These are phyloP conservation scores for Microctenopoma steveboyesi DNA, from an alignment of 2,797 vertebrate genomes.

Conservation along the genomic window DNA sequence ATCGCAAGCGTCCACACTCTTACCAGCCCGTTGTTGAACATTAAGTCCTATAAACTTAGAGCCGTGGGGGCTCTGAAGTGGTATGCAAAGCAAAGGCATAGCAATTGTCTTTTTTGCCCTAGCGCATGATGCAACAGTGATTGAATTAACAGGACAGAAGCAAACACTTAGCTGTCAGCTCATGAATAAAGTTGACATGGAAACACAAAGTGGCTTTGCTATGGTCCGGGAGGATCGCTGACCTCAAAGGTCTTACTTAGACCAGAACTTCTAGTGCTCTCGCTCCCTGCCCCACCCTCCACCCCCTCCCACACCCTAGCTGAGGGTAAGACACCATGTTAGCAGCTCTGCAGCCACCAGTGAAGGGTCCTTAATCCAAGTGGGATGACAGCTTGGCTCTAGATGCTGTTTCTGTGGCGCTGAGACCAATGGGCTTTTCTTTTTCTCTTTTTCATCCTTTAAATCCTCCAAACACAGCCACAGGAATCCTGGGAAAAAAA, in stretches of 20 bases:
- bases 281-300: slow-evolving; percentile 54
- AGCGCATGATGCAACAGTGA: slow-evolving; percentile 64
- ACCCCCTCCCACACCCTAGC: slow-evolving; percentile 55
- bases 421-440: slow-evolving; percentile 84
- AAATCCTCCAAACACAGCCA: slow-evolving; percentile 71
- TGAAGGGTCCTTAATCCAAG: slow-evolving; percentile 83
- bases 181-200: slow-evolving; percentile 77
- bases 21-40: slow-evolving; percentile 33
- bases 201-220: slow-evolving; percentile 79
- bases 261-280: slow-evolving; percentile 64
- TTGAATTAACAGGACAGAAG: slow-evolving; percentile 75
- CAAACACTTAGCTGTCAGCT: slow-evolving; percentile 75
- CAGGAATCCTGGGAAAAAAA: slow-evolving; percentile 78
- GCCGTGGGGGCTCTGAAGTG: slow-evolving; percentile 27
- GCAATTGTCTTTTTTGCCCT: slow-evolving; percentile 37
- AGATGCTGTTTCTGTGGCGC: slow-evolving; percentile 72
- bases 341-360: slow-evolving; percentile 70
- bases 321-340: slow-evolving; percentile 71
- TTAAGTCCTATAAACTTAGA: slow-evolving; percentile 37
- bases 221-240: slow-evolving; percentile 73
- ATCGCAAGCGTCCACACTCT: slow-evolving; percentile 32
- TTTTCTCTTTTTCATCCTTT: slow-evolving; percentile 72
- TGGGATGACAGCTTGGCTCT: slow-evolving; percentile 81
- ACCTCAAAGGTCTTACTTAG: slow-evolving; percentile 80
- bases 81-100: slow-evolving; percentile 40